Evolutionary conservation across 2,797 vertebrate genomes (phyloP).

Genomic region (Enteromius argenteus): DNA sequence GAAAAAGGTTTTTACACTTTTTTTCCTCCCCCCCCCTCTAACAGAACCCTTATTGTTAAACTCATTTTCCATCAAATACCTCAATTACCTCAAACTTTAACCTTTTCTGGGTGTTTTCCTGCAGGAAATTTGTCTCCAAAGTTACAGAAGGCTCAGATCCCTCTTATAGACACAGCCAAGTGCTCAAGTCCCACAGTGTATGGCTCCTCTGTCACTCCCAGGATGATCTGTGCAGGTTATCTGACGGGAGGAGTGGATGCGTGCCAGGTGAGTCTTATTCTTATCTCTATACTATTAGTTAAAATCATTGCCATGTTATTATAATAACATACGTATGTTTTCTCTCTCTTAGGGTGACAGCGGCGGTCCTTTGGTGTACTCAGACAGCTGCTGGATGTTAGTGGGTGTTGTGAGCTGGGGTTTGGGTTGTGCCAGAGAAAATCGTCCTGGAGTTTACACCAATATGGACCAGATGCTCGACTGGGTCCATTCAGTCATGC

Average conservation of each 20-base stretch:
- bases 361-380: conserved; percentile 88
- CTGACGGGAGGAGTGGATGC: conserved; percentile 83
- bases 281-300: not conserved
- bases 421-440: conserved; percentile 83
- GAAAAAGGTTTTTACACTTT: conserved; percentile 73
- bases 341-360: conserved; percentile 86
- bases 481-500: conserved; percentile 84
- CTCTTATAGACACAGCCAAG: conserved; percentile 70
- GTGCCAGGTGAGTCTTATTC: conserved; percentile 83
- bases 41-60: not conserved
- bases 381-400: conserved; percentile 71
- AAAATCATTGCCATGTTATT: not conserved
- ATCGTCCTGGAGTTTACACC: conserved; percentile 86
- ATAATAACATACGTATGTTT: not conserved
- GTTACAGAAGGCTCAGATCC: conserved; percentile 83
- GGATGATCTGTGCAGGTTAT: conserved; percentile 89
- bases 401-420: conserved; percentile 95
- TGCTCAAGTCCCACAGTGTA: conserved; percentile 82
- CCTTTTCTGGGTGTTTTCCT: conserved; percentile 1
- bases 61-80: not conserved
- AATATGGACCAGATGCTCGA: conserved; percentile 82
- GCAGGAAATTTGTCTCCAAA: conserved; percentile 73
- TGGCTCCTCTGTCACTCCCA: conserved; percentile 73
- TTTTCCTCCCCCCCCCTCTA: not conserved
- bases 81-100: not conserved